These are phyloP conservation scores for Panopea generosa DNA, from an alignment of 2,888 invertebrate species.

Conservation along the genomic window DNA sequence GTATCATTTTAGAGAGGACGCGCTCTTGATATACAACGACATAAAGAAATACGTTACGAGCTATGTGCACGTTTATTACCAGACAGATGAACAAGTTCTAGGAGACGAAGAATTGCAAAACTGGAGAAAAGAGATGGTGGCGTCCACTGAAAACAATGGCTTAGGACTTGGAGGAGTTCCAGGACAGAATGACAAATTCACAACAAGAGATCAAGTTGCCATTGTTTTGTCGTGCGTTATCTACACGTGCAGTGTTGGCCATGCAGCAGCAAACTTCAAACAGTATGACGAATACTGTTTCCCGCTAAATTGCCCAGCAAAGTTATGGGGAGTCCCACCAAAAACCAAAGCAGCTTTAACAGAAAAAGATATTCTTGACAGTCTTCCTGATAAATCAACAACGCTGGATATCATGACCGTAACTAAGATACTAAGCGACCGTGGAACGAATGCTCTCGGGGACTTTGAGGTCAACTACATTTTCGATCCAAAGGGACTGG, in stretches of 20 bases:
- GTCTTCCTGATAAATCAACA: constrained; percentile 81
- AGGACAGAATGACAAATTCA: constrained; percentile 54
- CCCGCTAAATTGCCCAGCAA: constrained; percentile 74
- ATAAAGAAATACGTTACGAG: constrained; percentile 81
- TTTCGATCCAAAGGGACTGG: too few relatives aligned
- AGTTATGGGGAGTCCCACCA: constrained; percentile 56
- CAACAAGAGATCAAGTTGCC: constrained; percentile 35
- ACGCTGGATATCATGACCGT: too few relatives aligned
- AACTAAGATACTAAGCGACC: too few relatives aligned
- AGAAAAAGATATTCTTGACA: constrained; percentile 76
- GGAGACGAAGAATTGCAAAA: too few relatives aligned
- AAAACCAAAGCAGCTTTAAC: constrained; percentile 51
- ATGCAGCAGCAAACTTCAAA: too few relatives aligned
- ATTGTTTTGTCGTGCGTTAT: constrained; percentile 47
- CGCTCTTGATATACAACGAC: constrained; percentile 79
- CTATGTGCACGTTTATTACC: too few relatives aligned
- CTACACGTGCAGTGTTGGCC: constrained; percentile 62
- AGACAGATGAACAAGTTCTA: constrained; percentile 45
- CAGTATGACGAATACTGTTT: too few relatives aligned
- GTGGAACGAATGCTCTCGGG: too few relatives aligned
- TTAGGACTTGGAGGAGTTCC: constrained; percentile 75
- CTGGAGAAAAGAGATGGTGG: constrained; percentile 82
- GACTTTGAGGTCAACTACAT: too few relatives aligned
- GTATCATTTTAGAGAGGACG: too few relatives aligned
- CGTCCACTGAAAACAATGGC: constrained; percentile 79